Evolutionary conservation across 2,113 vertebrate genomes (phyloP).

Genomic region (Mesocricetus auratus): DNA sequence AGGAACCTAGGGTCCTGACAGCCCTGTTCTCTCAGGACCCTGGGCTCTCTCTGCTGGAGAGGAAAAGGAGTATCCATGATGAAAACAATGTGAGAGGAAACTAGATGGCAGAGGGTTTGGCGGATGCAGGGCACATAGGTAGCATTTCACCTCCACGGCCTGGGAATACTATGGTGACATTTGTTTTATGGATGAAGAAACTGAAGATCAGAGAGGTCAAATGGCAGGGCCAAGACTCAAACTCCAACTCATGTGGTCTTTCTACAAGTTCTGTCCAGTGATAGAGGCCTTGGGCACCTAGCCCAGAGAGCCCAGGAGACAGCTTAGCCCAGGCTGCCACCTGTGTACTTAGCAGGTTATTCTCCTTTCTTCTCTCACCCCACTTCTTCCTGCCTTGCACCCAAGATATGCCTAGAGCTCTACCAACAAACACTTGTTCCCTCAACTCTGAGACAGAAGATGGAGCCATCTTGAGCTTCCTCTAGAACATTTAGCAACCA

Average conservation of each 20-base stretch:
- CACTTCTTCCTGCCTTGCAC: neutral
- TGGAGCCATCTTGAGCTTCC: neutral
- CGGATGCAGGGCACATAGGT: neutral
- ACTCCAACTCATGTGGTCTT: neutral
- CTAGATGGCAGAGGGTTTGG: neutral
- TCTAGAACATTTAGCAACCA: neutral
- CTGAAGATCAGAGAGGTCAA: neutral
- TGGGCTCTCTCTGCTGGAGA: neutral
- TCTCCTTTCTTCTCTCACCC: neutral
- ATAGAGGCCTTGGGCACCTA: neutral
- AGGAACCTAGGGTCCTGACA: neutral
- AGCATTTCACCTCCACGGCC: neutral
- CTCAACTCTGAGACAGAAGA: neutral
- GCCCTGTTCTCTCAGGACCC: neutral
- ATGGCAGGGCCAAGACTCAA: neutral
- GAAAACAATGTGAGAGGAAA: neutral
- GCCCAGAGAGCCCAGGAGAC: neutral
- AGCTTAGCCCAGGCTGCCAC: neutral
- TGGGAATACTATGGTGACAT: neutral
- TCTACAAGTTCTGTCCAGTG: neutral
- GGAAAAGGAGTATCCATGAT: neutral
- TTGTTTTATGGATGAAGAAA: constrained; percentile 25
- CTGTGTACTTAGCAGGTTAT: neutral
- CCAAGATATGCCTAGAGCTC: neutral
- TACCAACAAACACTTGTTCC: neutral